Percentiles rank a stretch among this genome's conserved stretches.
Conservation (phyloP, 2,113 vertebrate species). For the Pheucticus melanocephalus region DNA sequence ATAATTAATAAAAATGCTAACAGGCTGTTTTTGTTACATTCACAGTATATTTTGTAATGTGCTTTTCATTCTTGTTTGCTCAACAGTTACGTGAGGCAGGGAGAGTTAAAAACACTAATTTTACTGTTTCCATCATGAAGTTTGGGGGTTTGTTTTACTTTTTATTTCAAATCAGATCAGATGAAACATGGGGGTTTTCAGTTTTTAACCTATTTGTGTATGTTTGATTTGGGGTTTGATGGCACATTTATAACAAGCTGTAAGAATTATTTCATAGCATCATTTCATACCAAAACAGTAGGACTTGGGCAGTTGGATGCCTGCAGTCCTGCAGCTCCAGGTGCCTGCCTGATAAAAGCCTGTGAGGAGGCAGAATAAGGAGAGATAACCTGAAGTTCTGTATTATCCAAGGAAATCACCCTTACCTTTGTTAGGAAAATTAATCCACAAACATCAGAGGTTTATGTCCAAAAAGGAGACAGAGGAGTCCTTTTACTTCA, state of each 20-base stretch:
- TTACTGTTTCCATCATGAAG: background rate
- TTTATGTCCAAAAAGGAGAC: too few species aligned
- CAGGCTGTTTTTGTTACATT: background rate
- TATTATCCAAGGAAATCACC: background rate
- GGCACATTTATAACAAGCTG: background rate
- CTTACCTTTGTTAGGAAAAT: background rate
- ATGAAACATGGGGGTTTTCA: background rate
- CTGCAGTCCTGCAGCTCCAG: background rate
- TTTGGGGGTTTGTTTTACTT: background rate
- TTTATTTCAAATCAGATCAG: background rate
- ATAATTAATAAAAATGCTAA: slow-evolving; percentile 36
- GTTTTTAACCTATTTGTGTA: background rate
- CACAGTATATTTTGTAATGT: background rate
- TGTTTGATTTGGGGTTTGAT: background rate
- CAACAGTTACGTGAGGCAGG: background rate
- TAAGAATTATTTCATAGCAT: background rate
- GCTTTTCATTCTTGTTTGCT: background rate
- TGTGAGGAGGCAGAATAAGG: background rate
- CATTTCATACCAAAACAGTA: background rate
- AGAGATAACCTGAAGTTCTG: background rate
- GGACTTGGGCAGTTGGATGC: background rate
- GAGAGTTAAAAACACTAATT: background rate
- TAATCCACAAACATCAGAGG: too few species aligned
- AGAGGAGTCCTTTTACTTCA: too few species aligned
- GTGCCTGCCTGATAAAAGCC: background rate